Evolutionary conservation across 2,113 vertebrate species (phyloP).

Genomic region (Eidolon helvum): DNA sequence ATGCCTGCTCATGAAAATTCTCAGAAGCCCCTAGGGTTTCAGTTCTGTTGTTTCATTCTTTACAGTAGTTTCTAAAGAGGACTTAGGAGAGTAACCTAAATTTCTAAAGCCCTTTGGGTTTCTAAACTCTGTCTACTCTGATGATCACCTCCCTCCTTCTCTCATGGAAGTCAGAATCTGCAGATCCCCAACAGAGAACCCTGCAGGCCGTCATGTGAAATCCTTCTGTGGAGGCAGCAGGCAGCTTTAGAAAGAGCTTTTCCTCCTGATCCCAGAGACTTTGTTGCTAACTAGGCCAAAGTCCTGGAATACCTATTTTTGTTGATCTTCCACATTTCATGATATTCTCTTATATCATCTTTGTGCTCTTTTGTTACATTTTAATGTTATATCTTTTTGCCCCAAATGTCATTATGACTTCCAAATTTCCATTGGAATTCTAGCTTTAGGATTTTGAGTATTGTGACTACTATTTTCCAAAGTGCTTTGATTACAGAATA

Average conservation of each 20-base stretch:
- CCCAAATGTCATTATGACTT: background rate
- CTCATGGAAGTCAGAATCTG: background rate
- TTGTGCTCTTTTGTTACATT: background rate
- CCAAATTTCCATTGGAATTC: conserved; percentile 5
- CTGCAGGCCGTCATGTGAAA: background rate
- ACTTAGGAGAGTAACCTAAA: background rate
- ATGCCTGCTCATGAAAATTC: background rate
- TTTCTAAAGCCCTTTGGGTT: background rate
- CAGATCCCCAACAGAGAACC: background rate
- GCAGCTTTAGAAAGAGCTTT: background rate
- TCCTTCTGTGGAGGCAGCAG: background rate
- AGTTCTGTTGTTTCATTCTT: background rate
- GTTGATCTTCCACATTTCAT: background rate
- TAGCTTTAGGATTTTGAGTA: background rate
- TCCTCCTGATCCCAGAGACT: background rate
- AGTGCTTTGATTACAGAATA: conserved; percentile 24
- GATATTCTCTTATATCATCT: background rate
- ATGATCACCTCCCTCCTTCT: background rate
- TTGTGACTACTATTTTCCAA: background rate
- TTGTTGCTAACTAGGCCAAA: background rate
- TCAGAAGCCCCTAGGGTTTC: background rate
- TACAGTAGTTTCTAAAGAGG: background rate
- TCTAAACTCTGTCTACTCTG: background rate
- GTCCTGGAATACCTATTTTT: background rate
- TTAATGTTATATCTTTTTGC: background rate